Conservation (phyloP, 2,797 vertebrate species). For the Neosilurus hyrtlii region DNA sequence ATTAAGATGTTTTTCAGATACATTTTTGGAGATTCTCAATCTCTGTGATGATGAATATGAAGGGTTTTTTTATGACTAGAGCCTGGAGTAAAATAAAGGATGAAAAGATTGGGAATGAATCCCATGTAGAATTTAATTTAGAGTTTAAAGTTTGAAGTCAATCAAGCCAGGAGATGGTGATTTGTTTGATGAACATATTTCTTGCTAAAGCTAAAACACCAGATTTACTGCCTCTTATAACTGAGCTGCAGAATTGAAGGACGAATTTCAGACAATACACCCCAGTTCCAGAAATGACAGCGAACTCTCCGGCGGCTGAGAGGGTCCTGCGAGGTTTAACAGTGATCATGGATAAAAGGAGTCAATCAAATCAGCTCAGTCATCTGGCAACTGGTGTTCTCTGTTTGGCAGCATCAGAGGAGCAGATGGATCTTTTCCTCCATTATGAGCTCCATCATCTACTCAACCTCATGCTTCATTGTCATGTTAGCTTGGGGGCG, state of each 20-base stretch:
- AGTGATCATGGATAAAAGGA: not conserved
- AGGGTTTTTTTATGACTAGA: not conserved
- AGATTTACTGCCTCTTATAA: no score
- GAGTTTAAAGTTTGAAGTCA: not conserved
- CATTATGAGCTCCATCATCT: constrained; percentile 45
- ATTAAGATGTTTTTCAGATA: no score
- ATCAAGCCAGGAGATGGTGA: not conserved
- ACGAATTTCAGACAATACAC: not conserved
- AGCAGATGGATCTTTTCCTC: constrained; percentile 49
- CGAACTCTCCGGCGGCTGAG: not conserved
- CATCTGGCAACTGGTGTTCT: constrained; percentile 15
- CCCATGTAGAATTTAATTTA: no score
- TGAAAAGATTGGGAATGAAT: not conserved
- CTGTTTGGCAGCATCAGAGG: constrained; percentile 19
- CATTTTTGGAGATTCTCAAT: no score
- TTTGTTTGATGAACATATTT: not conserved
- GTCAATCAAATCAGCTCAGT: not conserved
- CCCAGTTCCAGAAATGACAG: not conserved
- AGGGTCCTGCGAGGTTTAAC: not conserved
- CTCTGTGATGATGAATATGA: not conserved
- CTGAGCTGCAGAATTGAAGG: not conserved
- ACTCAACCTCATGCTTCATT: not conserved
- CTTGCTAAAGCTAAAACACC: not conserved
- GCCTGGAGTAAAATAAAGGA: not conserved
- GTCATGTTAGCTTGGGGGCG: not conserved